Evolutionary conservation across 2,888 invertebrate genomes (phyloP), one percentile per base, ranked within the genome.

Genomic region (Meganola albula): DNA sequence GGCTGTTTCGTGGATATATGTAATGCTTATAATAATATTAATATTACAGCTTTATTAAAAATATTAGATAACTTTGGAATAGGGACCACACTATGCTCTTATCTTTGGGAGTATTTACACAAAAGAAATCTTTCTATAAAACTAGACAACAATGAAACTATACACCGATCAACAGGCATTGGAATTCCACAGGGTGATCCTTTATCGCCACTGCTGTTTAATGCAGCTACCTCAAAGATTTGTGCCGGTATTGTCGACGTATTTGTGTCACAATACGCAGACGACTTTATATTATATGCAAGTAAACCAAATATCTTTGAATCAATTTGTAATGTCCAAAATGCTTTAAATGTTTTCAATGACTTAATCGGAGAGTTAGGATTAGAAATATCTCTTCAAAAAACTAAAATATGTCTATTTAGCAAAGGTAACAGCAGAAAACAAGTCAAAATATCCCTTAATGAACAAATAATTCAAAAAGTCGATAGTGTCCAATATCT

Each of bases 391-490:
- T n/a, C n/a, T n/a, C n/a, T n/a, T n/a, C n/a, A n/a, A n/a, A n/a
- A 16, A 16, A 4, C 16, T 6, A 16, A 16, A 16, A 16, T 16
- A 16, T 16, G 16, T 16, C 16, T 16, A 6, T 16, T 16, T 6
- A 16, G 4, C 16, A 16, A n/a, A n/a, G n/a, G 4, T 16, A 16
- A 16, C 6, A 21, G 21, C 8, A 5, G 21, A 3, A 10, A 23
- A 10, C 9, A 10, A 10, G 6, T 23, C 10, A 4, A 10, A 4
- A 2, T 23, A 23, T 4, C 9, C 3, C 4, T 23, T 10, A 10
- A 23, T 23, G 27, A 23, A 12, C 20, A 2, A 18, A 18, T 21
- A 23, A 9, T 14, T 12, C 36, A 33, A 43, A 26, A 24, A 26
- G 13, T 23, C 3, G 18, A 26, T 12, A 9, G 4, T 10, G 10